Percentiles rank a stretch among this genome's conserved stretches.
Conservation (phyloP, 2,113 vertebrate genomes). For the Salvelinus fontinalis region DNA sequence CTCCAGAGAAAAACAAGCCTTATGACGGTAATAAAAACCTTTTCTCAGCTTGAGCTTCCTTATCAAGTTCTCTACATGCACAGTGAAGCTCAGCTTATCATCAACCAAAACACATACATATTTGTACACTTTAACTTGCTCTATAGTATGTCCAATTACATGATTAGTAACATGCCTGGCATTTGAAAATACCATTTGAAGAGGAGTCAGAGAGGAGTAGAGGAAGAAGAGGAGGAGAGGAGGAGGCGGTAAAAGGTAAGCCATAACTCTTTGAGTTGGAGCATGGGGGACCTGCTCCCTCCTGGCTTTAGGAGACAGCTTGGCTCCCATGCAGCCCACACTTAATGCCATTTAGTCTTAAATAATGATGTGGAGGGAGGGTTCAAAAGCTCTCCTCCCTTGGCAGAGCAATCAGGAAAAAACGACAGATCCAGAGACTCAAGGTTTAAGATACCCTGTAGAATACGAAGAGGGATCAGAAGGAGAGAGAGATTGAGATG, state of each 20-base stretch:
- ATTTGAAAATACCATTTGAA: too few relatives aligned
- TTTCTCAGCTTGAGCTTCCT: too few relatives aligned
- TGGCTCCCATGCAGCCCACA: background rate
- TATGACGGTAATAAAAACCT: too few relatives aligned
- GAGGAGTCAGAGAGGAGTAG: background rate
- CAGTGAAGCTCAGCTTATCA: too few relatives aligned
- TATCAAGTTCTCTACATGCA: too few relatives aligned
- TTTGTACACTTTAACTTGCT: too few relatives aligned
- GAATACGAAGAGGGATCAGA: background rate
- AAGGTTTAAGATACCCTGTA: background rate
- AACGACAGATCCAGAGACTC: background rate
- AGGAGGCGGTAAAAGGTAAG: background rate
- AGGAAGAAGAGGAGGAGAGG: background rate
- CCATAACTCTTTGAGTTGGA: constrained; percentile 6
- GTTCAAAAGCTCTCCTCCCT: background rate
- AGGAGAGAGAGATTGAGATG: background rate
- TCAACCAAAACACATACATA: too few relatives aligned
- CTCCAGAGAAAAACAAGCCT: too few relatives aligned
- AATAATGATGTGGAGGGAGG: background rate
- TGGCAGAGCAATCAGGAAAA: background rate
- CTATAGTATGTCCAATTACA: too few relatives aligned
- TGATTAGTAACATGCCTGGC: too few relatives aligned
- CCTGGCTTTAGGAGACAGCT: constrained; percentile 20
- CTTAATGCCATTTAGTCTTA: constrained; percentile 19
- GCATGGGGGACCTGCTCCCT: constrained; percentile 9